Evolutionary conservation across 2,113 vertebrate species (phyloP), one percentile per base, ranked within the genome.

Genomic region (Grammomys dolichurus): DNA sequence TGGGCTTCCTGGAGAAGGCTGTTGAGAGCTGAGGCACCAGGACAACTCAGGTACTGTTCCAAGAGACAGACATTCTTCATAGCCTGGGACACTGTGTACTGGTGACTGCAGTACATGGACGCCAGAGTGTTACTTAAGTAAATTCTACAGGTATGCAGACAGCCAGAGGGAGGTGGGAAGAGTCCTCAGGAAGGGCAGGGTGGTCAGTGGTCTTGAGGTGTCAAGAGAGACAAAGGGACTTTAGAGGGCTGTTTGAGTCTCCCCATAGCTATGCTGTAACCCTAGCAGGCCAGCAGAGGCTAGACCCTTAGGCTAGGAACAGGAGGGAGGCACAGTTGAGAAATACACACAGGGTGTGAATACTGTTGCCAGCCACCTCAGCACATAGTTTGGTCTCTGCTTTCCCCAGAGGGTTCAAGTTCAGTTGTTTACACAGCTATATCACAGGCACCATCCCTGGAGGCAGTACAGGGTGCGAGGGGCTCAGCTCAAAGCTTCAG

Each of bases 81-180:
- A 75, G n/a, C 28, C 72, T 31, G 43, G 31, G 75, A 51, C 43
- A 60, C 75, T 31, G 20, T 16, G 33, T 2, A 1, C 8, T 12
- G 48, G 33, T 28, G 28, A n/a, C 43, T n/a, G 2, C 5, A 36
- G 40, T 13, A 3, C 43, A 31, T 5, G 51, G 43, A 56, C 8
- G 20, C 7, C 0, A 0, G 58, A 31, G 26, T 0, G 26, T 4
- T 26, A 4, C 0, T 26, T 43, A 31, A 36, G 33, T 33, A n/a
- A 20, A 46, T 28, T 67, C n/a, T 22, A 19, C 11, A 54, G 17
- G 33, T 46, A 56, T 54, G 36, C 12, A 1, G 43, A 54, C 40
- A 75, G 73, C 9, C 73, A 43, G 33, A 20, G 24, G 9, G 19
- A 17, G 26, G 43, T 31, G 13, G 26, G 26, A 40, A 11, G 51